Evolutionary conservation across 2,888 invertebrate species (phyloP).

Genomic region (Torymus texanus): DNA sequence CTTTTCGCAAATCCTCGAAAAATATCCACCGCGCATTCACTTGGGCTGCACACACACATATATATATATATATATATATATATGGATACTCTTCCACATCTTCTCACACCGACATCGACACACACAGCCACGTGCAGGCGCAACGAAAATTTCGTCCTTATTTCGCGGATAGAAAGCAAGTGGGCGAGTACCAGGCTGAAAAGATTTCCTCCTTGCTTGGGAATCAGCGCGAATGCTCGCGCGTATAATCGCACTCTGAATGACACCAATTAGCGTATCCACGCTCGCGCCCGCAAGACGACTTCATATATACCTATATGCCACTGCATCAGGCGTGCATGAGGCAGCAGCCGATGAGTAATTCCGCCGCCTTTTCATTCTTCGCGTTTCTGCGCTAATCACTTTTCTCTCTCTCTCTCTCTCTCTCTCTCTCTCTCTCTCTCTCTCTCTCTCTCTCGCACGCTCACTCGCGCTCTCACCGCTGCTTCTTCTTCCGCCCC

Average conservation of each 20-base stretch:
- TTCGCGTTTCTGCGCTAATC: slow-evolving; percentile 51
- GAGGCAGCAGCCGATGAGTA: slow-evolving; percentile 17
- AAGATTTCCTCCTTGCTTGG: slow-evolving; percentile 63
- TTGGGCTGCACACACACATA: too few relatives aligned
- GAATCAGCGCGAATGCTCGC: slow-evolving; percentile 17
- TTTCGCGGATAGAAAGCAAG: slow-evolving; percentile 53
- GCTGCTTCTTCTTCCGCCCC: background rate
- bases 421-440: background rate
- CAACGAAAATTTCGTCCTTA: slow-evolving; percentile 25
- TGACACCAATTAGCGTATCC: slow-evolving; percentile 73
- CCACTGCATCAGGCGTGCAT: slow-evolving; percentile 49
- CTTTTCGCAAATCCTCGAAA: too few relatives aligned
- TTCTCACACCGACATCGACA: background rate
- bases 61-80: too few relatives aligned
- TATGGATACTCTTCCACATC: too few relatives aligned
- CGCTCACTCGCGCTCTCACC: background rate
- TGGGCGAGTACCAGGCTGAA: slow-evolving; percentile 63
- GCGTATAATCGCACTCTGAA: slow-evolving; percentile 61
- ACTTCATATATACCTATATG: background rate
- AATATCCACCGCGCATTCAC: too few relatives aligned
- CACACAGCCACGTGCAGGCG: background rate
- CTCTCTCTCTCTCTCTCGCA: background rate
- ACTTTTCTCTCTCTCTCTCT: slow-evolving; percentile 30
- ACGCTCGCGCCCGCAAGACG: slow-evolving; percentile 31
- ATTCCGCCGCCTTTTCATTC: slow-evolving; percentile 51